These are phyloP conservation scores for Thymelicus acteon DNA, from an alignment of 2,888 invertebrate genomes.

Conservation along the genomic window DNA sequence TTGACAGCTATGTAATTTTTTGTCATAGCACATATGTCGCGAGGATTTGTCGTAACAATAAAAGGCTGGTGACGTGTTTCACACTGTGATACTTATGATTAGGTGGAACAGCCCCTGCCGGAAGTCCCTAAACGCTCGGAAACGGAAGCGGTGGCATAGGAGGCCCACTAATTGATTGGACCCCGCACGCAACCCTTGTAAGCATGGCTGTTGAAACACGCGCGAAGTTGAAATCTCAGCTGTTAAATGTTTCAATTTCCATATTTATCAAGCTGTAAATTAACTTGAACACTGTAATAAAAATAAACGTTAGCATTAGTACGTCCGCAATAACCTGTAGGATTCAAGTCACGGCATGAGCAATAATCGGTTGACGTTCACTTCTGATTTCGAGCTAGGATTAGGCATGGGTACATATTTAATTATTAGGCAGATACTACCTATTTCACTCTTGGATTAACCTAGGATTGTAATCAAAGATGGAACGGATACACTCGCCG, in stretches of 20 bases:
- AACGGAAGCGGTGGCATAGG: constrained; percentile 75
- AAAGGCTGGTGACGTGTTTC: constrained; percentile 54
- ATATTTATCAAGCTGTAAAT: constrained; percentile 7
- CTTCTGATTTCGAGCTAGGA: too few species aligned
- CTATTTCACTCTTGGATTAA: too few species aligned
- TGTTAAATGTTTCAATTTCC: constrained; percentile 42
- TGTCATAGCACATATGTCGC: not conserved
- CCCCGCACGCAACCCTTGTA: constrained; percentile 66
- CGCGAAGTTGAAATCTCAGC: constrained; percentile 42
- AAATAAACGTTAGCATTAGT: not conserved
- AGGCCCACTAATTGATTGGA: constrained; percentile 80
- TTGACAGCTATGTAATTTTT: too few species aligned
- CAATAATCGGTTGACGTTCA: too few species aligned
- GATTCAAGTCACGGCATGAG: too few species aligned
- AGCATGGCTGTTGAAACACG: constrained; percentile 43
- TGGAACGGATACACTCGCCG: too few species aligned
- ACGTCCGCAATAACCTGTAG: not conserved
- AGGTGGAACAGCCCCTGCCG: constrained; percentile 60
- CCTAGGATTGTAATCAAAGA: too few species aligned
- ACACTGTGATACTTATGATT: constrained; percentile 52
- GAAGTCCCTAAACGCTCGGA: constrained; percentile 81
- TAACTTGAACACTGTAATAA: not conserved
- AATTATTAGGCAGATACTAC: too few species aligned
- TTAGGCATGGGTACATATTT: too few species aligned
- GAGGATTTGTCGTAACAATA: constrained; percentile 29